These are phyloP conservation scores for Phylloscopus collybita DNA, from an alignment of 2,797 vertebrate genomes.

Conservation along the genomic window DNA sequence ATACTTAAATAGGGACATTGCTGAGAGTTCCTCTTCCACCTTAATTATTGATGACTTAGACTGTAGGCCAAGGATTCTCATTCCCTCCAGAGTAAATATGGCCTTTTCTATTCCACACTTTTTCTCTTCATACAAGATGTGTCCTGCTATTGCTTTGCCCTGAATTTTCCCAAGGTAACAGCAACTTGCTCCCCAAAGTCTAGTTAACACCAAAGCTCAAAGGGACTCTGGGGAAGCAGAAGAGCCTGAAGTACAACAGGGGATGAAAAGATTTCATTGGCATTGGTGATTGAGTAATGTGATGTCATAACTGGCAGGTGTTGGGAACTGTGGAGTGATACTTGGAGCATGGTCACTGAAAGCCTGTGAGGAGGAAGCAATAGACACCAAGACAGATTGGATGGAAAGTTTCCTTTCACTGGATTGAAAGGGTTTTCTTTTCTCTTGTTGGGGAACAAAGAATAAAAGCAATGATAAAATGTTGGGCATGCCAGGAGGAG, in stretches of 20 bases:
- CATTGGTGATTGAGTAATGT: not conserved
- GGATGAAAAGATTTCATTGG: not conserved
- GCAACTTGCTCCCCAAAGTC: not conserved
- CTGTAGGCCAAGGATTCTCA: not conserved
- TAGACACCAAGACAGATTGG: not conserved
- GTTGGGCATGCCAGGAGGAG: not conserved
- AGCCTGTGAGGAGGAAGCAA: not conserved
- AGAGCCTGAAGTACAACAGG: not conserved
- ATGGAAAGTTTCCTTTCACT: not conserved
- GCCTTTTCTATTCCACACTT: not conserved
- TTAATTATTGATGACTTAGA: conserved; percentile 14
- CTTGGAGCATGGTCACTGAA: not conserved
- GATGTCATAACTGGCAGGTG: not conserved
- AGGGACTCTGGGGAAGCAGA: not conserved
- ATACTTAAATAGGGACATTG: not conserved
- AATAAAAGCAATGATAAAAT: not conserved
- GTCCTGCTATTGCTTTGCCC: not conserved
- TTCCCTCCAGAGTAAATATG: not conserved
- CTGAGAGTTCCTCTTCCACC: not conserved
- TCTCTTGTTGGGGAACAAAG: not conserved
- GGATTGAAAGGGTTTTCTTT: not conserved
- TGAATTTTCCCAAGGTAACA: not conserved
- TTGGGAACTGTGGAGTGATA: not conserved
- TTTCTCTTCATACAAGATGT: not conserved
- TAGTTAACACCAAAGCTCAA: not conserved